Base-by-base conservation (phyloP, 2,888 invertebrate species). In the Xestia c-nigrum region DNA sequence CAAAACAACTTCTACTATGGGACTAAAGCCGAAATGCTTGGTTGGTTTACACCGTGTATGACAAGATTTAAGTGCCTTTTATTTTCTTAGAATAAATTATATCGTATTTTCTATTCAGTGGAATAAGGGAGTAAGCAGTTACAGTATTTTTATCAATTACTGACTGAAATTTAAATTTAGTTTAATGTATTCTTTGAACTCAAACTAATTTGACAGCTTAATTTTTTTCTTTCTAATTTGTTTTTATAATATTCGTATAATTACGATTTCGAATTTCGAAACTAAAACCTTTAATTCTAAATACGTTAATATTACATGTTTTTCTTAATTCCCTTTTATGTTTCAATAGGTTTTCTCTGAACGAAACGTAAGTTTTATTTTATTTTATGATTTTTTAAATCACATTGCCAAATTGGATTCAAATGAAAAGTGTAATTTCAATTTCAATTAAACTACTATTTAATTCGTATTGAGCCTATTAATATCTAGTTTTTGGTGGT, bases 191-290 rank as follows among this genome's bases (percentile, higher is more conserved):
- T 55, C 47, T 80, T 59, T 46, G 31, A 74, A 31, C 31, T 38
- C 31, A 19, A 75, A 61, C 24, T 0, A 74, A 67, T 55, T 52
- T 55, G 14, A 2, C 31, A 81, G 59, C 14, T 61, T n/a, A 31
- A n/a, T 64, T 52, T 59, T 16, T 77, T 59, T 47, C 5, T 83
- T 80, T 83, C 38, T 59, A 69, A 65, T 78, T 77, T 52, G 3
- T 7, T 40, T 83, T 59, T 46, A 46, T 76, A 31, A 38, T 21
- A 79, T 55, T 79, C 21, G 24, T 63, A 5, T 57, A 57, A 68
- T 76, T 83, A 69, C 24, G 68, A 43, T 63, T 82, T 83, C 5
- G 3, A 59, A 78, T 47, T 52, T 6, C 1, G 9, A 83, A 80
- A 77, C 52, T 69, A 52, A 83, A 83, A 65, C 46, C 52, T 65